A percentile compares a stretch with the other conserved stretches of the same genome.
Conservation (phyloP, 2,888 invertebrate genomes). For the Laspeyria flexula region DNA sequence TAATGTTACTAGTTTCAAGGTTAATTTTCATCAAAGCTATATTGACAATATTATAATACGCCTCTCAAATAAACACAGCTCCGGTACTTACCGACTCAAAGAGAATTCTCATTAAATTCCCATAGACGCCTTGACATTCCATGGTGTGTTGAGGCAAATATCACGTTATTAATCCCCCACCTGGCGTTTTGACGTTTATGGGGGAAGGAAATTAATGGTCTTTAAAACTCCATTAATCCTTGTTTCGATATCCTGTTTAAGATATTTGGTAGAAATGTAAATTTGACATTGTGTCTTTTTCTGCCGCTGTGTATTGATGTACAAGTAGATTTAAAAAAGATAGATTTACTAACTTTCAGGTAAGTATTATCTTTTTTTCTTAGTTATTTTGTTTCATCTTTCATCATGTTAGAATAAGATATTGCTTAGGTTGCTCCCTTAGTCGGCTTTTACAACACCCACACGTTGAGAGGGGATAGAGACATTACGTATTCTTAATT, state of each 20-base stretch:
- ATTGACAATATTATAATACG: neutral
- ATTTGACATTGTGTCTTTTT: neutral
- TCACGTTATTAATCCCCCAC: conserved; percentile 25
- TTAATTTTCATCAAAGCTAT: too few relatives aligned
- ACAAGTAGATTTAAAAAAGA: too few relatives aligned
- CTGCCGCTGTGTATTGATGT: too few relatives aligned
- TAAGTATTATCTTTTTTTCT: too few relatives aligned
- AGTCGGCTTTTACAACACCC: too few relatives aligned
- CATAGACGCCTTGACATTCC: conserved; percentile 19
- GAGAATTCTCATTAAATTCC: conserved; percentile 23
- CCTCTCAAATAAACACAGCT: neutral
- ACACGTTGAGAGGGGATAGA: too few relatives aligned
- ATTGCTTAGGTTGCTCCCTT: too few relatives aligned
- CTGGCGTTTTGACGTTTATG: conserved; percentile 25
- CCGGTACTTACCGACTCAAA: conserved; percentile 27
- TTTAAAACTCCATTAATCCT: conserved; percentile 31
- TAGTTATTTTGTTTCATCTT: too few relatives aligned
- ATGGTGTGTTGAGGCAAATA: conserved; percentile 29
- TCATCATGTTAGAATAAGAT: too few relatives aligned
- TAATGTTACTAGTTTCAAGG: too few relatives aligned
- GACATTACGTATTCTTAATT: too few relatives aligned
- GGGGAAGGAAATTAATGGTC: conserved; percentile 39
- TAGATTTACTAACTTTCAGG: too few relatives aligned
- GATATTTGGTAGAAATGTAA: neutral
- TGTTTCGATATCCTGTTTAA: conserved; percentile 1